Evolutionary conservation across 2,797 vertebrate genomes (phyloP), one percentile per base, ranked within the genome.

Genomic region (Lutjanus argentimaculatus): DNA sequence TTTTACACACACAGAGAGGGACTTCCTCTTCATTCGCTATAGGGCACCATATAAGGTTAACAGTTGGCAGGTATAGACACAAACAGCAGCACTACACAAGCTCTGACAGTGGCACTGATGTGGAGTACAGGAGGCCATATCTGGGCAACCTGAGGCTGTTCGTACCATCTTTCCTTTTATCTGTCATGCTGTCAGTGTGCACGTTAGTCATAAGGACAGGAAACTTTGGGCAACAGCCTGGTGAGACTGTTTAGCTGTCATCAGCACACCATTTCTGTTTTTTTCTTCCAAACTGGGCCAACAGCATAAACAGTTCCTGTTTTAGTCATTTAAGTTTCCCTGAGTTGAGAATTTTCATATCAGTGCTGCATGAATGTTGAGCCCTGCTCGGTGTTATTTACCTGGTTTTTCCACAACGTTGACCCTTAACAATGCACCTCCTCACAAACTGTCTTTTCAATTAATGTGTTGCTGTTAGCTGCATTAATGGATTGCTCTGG

Each of bases 41-140:
- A n/a, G 19, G 81, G 65, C 76, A 84, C 94, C 94, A 92, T 93
- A 93, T 93, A 95, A 92, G 92, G 94, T 73, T 52, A 92, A 82
- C 56, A 67, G 72, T 59, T 63, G 14, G 58, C 90, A 92, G 87
- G 92, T 92, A 85, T 10, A 71, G 61, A 58, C 74, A 45, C 40
- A 43, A 22, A 72, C 57, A 49, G 8, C 52, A 17, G 19, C 25
- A 8, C 21, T 22, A 6, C 42, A 63, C 40, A 16, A 52, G 22
- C 67, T 30, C 21, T 73, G 30, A 67, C 42, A 17, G 36, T 55
- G 40, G 63, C 56, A 70, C 7, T 63, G 82, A 46, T 17, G 7
- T 17, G 2, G 51, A 70, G 65, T 0, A n/a, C 42, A 56, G 55
- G 67, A 70, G 55, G 53, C 66, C 76, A 25, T 59, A 69, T 84